Evolutionary conservation across 2,113 vertebrate genomes (phyloP).

Genomic region (Coryphaenoides rupestris): DNA sequence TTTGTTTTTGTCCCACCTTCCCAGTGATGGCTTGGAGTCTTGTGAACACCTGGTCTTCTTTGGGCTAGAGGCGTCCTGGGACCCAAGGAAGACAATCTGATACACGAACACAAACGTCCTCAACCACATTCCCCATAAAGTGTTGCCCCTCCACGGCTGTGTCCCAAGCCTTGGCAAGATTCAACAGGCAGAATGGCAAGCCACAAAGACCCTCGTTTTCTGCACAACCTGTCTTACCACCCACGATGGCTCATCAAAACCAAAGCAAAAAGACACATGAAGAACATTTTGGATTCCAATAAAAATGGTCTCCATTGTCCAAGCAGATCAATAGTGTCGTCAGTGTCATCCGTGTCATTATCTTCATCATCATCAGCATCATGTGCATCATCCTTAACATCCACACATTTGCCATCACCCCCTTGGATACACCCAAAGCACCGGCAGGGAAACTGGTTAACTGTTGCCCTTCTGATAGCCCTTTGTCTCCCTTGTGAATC

Average conservation of each 20-base stretch:
- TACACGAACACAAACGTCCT: constrained; percentile 20
- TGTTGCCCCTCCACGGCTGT: constrained; percentile 18
- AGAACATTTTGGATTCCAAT: constrained; percentile 25
- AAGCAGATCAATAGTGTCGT: constrained; percentile 9
- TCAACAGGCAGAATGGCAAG: constrained; percentile 51
- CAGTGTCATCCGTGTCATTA: background rate
- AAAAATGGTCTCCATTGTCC: constrained; percentile 27
- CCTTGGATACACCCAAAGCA: constrained; percentile 21
- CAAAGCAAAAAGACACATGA: constrained; percentile 32
- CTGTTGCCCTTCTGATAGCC: constrained; percentile 62
- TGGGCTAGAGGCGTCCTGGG: constrained; percentile 49
- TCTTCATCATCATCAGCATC: constrained; percentile 19
- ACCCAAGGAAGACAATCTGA: constrained; percentile 39
- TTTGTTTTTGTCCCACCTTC: background rate
- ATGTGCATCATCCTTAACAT: constrained; percentile 32
- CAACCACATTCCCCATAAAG: constrained; percentile 10
- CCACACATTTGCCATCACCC: constrained; percentile 45
- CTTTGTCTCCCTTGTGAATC: constrained; percentile 56
- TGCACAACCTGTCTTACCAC: constrained; percentile 74
- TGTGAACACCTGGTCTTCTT: constrained; percentile 37
- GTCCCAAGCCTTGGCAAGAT: constrained; percentile 1
- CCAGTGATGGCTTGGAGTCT: constrained; percentile 61
- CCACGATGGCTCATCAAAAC: constrained; percentile 68
- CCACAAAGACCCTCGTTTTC: constrained; percentile 59
- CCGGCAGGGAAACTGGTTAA: constrained; percentile 39